Percentiles rank a stretch among this genome's conserved stretches.
phyloP scores from a whole-genome alignment of 1,140 invertebrate species.

The Diorhabda carinulata region DNA sequence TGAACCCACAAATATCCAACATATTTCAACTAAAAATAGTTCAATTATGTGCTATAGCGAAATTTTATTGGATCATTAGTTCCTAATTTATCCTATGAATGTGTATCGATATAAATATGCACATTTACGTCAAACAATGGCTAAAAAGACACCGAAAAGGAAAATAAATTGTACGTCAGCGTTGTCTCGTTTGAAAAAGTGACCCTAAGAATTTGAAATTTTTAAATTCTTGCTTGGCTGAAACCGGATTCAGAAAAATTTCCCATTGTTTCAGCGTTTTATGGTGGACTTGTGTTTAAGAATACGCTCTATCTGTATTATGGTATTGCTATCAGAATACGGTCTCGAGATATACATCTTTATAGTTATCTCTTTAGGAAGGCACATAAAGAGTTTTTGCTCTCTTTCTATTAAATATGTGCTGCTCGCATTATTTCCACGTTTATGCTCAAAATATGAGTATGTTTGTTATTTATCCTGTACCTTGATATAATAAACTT shows the following conservation, averaged over 20 bases:
- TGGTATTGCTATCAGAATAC: constrained; percentile 1
- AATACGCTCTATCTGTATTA: constrained; percentile 8
- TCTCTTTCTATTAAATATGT: background rate
- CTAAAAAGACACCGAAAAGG: too few relatives aligned
- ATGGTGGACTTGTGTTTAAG: background rate
- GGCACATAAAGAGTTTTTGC: background rate
- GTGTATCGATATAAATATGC: too few relatives aligned
- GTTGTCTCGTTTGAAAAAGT: too few relatives aligned
- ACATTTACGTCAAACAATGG: too few relatives aligned
- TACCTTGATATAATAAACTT: background rate
- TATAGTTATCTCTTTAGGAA: constrained; percentile 2
- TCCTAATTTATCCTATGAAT: too few relatives aligned
- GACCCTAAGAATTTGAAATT: background rate
- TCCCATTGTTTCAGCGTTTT: constrained; percentile 6
- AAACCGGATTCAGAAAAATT: constrained; percentile 8
- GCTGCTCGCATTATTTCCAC: background rate
- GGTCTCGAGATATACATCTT: background rate
- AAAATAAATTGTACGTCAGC: too few relatives aligned
- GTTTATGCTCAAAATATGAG: background rate
- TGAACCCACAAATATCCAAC: too few relatives aligned
- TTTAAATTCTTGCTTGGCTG: background rate
- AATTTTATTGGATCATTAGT: too few relatives aligned
- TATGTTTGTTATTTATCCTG: background rate
- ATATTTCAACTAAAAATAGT: too few relatives aligned
- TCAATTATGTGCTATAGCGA: too few relatives aligned